Evolutionary conservation across 2,113 vertebrate species (phyloP).

Genomic region (Elaphurus davidianus): DNA sequence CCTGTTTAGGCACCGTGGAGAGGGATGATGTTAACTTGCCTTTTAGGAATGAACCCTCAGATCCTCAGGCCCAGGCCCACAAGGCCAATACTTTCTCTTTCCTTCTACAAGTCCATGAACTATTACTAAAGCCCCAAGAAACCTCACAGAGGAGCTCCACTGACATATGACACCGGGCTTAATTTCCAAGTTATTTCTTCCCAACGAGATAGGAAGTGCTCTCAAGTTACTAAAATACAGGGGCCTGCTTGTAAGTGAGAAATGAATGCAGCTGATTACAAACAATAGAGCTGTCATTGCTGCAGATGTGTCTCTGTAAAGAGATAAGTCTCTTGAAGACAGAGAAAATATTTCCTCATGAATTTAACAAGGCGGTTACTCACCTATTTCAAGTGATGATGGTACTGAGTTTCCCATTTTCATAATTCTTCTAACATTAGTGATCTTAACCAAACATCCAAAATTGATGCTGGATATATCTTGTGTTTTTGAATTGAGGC

Average conservation of each 20-base stretch:
- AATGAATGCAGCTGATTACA: not conserved
- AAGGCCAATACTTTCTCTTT: not conserved
- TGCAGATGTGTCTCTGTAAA: not conserved
- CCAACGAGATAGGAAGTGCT: not conserved
- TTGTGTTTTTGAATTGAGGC: not conserved
- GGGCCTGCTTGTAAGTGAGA: not conserved
- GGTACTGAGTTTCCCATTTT: not conserved
- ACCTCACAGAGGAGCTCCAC: not conserved
- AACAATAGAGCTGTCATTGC: not conserved
- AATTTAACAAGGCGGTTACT: not conserved
- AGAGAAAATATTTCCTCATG: not conserved
- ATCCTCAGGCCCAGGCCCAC: not conserved
- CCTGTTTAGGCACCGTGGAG: not conserved
- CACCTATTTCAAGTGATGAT: constrained; percentile 23
- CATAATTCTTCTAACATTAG: not conserved
- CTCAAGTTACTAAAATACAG: not conserved
- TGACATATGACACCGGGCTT: not conserved
- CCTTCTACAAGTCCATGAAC: not conserved
- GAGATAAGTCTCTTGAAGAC: not conserved
- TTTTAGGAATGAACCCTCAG: not conserved
- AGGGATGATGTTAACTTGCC: not conserved
- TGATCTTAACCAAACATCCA: constrained; percentile 14
- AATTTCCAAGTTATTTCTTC: not conserved
- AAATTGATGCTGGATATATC: not conserved
- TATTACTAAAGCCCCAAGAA: not conserved